Base-by-base conservation (phyloP, 1,140 invertebrate genomes). In the Pogonognathellus flavescens region DNA sequence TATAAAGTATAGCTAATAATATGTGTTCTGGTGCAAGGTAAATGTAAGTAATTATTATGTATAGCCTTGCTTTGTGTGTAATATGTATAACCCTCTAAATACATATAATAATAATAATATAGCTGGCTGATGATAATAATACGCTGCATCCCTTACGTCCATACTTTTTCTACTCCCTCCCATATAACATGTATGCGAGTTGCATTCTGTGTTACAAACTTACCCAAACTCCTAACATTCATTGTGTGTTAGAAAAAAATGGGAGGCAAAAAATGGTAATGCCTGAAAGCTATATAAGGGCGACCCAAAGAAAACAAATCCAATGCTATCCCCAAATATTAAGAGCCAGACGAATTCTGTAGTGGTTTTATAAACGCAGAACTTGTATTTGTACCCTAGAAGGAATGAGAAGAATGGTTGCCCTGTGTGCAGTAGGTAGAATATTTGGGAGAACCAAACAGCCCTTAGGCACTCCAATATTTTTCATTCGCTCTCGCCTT, bases 131-230 rank as follows among this genome's bases (percentile, higher is more conserved):
- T 66, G 22, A 66, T 31, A 66, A 66, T 25, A 11, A 10, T 66
- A 18, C 25, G 60, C 14, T 66, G 25, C 62, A 20, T 66, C 22
- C 62, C 62, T 66, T 66, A 66, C 62, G 7, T 76, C 70, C 70
- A 76, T 76, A 76, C 70, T 76, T 76, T 50, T 76, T 50, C 70
- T 76, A 76, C 16, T 76, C 70, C 70, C 70, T 49, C 70, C 70
- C 70, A 49, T 31, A 11, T 76, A 76, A 41, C 31, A 41, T 41
- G 31, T 41, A 41, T 41, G 31, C 31, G 1, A 6, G 31, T 41
- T 14, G 18, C 70, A 76, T 18, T 76, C 25, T n/a, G n/a, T 20
- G 18, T 9, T n/a, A 13, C 25, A 76, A 25, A 76, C 70, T 76
- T 76, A 76, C 70, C 62, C 10, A 66, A 66, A 6, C 70, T 16